Evolutionary conservation across 2,888 invertebrate species (phyloP), one percentile per base, ranked within the genome.

Genomic region (Coleophora flavipennella): DNA sequence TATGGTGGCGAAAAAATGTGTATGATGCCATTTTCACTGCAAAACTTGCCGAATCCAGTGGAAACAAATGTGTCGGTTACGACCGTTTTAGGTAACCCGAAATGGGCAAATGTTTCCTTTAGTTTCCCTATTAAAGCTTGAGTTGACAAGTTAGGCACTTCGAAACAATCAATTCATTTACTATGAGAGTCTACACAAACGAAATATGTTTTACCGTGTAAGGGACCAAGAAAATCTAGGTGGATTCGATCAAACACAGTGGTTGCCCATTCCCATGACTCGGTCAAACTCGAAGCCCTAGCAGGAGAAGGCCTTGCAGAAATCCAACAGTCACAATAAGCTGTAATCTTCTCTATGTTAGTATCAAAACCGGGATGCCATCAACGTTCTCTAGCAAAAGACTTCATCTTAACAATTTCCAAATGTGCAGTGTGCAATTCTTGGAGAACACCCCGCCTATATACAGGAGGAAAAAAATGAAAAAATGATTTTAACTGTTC

Each of bases 401-500:
- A 25, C n/a, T 41, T 41, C 41, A 41, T 41, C 2, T 28, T 31
- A 4, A 38, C 38, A 8, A 41, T 12, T 3, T 38, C 41, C 8
- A 38, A 8, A 26, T 46, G 48, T 0, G 40, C 36, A 2, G 14
- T 32, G n/a, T 49, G 45, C 11, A 46, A 12, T 25, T 45, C 45
- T 1, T 32, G 8, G 6, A 41, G 8, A 2, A 38, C 31, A 1
- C 8, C 10, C n/a, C 9, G 33, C 1, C 31, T 32, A 3, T 29
- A 26, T 6, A 9, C 8, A n/a, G 1, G 8, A 7, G 38, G 41
- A 1, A 41, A n/a, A n/a, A n/a, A n/a, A n/a, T n/a, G n/a, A n/a
- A 35, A 8, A 31, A 35, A 39, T 8, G 39, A 35, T 31, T 39
- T 29, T 25, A 39, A n/a, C 12, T 39, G 35, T 2, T n/a, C 8